Evolutionary conservation across 1,140 invertebrate genomes (phyloP).

Genomic region (Zaprionus camerounensis): DNA sequence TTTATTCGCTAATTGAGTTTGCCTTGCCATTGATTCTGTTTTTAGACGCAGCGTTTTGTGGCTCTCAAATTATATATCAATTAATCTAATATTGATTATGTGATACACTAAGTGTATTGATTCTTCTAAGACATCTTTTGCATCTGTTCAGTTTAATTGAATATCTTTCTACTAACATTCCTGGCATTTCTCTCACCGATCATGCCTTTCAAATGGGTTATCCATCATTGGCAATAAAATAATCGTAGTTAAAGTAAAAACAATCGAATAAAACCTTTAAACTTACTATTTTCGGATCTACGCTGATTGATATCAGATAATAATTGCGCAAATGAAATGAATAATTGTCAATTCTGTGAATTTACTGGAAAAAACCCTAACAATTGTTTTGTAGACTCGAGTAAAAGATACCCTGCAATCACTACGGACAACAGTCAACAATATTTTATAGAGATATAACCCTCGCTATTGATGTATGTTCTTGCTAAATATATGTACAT

Average conservation of each 20-base stretch:
- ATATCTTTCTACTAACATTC: background rate
- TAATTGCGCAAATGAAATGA: background rate
- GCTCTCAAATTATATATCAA: background rate
- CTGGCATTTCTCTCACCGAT: background rate
- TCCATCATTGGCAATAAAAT: background rate
- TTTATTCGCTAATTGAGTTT: slow-evolving; percentile 14
- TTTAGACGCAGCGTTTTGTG: too few species aligned
- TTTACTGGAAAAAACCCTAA: background rate
- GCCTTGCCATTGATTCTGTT: background rate
- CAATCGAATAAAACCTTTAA: background rate
- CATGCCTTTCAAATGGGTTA: background rate
- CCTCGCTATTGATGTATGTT: too few species aligned
- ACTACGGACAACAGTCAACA: background rate
- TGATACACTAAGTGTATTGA: background rate
- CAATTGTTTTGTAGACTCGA: background rate
- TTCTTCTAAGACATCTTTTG: background rate
- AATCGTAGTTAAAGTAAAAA: background rate
- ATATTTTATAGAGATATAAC: too few species aligned
- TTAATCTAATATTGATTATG: background rate
- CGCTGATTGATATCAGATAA: background rate
- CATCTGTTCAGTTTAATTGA: background rate
- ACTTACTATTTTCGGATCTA: background rate
- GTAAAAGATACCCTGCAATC: background rate
- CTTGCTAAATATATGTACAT: too few species aligned
- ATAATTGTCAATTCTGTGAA: background rate